phyloP scores from a whole-genome alignment of 2,797 vertebrate genomes.

The Dermochelys coriacea region DNA sequence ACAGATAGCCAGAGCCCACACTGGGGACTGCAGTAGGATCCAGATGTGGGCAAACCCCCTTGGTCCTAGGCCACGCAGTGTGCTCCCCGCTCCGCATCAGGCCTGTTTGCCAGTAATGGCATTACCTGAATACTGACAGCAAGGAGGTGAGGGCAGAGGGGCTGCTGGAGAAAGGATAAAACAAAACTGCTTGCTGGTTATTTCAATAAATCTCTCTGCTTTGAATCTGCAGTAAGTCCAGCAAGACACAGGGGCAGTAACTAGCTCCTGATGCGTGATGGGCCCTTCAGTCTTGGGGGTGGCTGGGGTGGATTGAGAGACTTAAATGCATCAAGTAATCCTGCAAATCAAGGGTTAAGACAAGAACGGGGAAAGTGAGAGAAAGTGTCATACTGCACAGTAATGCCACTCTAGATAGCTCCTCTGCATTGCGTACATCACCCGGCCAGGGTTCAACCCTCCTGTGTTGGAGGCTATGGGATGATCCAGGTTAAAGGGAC shows the following conservation, averaged over 20 bases:
- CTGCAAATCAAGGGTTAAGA: neutral
- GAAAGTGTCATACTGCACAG: neutral
- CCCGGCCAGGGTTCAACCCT: neutral
- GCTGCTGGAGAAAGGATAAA: neutral
- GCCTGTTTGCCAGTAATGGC: neutral
- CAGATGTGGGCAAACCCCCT: neutral
- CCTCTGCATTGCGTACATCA: neutral
- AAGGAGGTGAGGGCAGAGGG: neutral
- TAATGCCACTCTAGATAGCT: neutral
- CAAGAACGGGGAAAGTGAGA: neutral
- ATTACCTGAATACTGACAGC: neutral
- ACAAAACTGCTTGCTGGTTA: neutral
- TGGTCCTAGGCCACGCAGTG: fast-evolving
- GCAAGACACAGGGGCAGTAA: too few species aligned
- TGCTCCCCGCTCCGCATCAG: neutral
- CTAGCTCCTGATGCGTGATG: too few species aligned
- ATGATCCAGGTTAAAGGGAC: neutral
- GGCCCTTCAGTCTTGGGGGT: neutral
- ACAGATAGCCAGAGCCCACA: neutral
- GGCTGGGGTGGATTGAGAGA: too few species aligned
- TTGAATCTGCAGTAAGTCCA: neutral
- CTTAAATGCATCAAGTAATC: neutral
- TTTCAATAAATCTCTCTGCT: neutral
- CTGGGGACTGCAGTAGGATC: neutral
- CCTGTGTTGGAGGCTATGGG: neutral